Percentiles rank a stretch among this genome's conserved stretches.
phyloP scores from a whole-genome alignment of 2,113 vertebrate species.

The Motacilla alba region DNA sequence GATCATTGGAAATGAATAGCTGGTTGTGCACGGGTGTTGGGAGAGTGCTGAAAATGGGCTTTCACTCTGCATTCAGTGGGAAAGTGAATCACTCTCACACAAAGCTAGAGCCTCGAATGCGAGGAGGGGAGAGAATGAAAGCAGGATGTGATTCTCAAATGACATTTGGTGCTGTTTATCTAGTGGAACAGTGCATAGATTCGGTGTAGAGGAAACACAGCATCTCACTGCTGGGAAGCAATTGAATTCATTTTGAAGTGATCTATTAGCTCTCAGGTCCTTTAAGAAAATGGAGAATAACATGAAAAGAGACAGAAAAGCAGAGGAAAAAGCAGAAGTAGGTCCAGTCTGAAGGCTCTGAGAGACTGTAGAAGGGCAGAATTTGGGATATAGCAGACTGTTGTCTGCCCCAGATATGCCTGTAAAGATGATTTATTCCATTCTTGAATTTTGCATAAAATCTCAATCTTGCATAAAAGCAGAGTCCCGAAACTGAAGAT shows the following conservation, averaged over 20 bases:
- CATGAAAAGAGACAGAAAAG: neutral
- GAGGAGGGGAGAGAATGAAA: constrained; percentile 42
- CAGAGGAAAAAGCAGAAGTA: neutral
- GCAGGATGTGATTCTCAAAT: constrained; percentile 61
- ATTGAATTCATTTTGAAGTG: constrained; percentile 33
- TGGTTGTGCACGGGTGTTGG: constrained; percentile 50
- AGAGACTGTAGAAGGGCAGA: neutral
- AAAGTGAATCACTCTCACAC: constrained; percentile 55
- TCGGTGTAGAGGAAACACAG: neutral
- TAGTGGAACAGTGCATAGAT: constrained; percentile 26
- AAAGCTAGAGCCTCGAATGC: constrained; percentile 31
- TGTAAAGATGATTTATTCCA: neutral
- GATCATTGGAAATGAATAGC: constrained; percentile 61
- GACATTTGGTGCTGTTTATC: constrained; percentile 63
- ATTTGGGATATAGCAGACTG: neutral
- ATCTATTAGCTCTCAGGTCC: constrained; percentile 31
- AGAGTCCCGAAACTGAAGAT: neutral
- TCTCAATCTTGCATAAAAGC: neutral
- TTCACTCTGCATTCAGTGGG: constrained; percentile 46
- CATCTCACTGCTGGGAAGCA: constrained; percentile 17
- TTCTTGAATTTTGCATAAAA: neutral
- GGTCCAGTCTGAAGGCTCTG: neutral
- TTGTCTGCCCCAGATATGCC: neutral
- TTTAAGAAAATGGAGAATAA: constrained; percentile 17
- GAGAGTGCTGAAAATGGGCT: constrained; percentile 58